These are phyloP conservation scores for Thalassoma bifasciatum DNA, from an alignment of 2,113 vertebrate species.

Conservation along the genomic window DNA sequence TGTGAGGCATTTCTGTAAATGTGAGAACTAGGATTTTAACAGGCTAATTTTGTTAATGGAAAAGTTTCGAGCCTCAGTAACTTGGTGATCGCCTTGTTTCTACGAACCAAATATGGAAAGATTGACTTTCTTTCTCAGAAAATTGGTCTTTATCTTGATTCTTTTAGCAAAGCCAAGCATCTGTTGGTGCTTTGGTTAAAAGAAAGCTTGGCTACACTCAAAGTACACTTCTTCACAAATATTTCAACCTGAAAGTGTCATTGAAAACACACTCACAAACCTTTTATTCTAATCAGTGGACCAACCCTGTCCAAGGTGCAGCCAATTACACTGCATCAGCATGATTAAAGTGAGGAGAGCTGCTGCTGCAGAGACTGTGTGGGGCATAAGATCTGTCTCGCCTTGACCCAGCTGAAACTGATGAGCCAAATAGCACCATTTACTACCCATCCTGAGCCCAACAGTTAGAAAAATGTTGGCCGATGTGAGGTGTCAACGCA, in stretches of 20 bases:
- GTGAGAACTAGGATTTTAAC: conserved; percentile 64
- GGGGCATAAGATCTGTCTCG: conserved; percentile 48
- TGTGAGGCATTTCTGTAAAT: conserved; percentile 61
- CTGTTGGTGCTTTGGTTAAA: conserved; percentile 15
- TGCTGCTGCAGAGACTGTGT: conserved; percentile 21
- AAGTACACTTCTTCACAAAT: conserved; percentile 31
- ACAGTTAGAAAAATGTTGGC: conserved; percentile 52
- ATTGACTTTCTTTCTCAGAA: conserved; percentile 25
- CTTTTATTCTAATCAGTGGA: conserved; percentile 35
- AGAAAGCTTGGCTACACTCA: conserved; percentile 35
- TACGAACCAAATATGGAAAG: conserved; percentile 26
- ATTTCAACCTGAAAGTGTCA: conserved; percentile 46
- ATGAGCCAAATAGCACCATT: conserved; percentile 69
- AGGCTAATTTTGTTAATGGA: conserved; percentile 34
- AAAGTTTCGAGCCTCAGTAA: conserved; percentile 28
- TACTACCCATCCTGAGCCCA: conserved; percentile 21
- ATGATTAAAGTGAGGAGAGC: conserved; percentile 26
- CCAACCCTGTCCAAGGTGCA: conserved; percentile 10
- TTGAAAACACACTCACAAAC: conserved; percentile 10
- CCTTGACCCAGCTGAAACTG: conserved; percentile 28
- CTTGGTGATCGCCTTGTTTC: conserved; percentile 29
- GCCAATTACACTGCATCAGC: conserved; percentile 36
- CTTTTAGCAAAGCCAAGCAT: conserved; percentile 25
- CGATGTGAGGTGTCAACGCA: conserved; percentile 41
- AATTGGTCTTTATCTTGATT: conserved; percentile 11